phyloP scores from a whole-genome alignment of 1,140 invertebrate genomes.

The Drosophila leontia region DNA sequence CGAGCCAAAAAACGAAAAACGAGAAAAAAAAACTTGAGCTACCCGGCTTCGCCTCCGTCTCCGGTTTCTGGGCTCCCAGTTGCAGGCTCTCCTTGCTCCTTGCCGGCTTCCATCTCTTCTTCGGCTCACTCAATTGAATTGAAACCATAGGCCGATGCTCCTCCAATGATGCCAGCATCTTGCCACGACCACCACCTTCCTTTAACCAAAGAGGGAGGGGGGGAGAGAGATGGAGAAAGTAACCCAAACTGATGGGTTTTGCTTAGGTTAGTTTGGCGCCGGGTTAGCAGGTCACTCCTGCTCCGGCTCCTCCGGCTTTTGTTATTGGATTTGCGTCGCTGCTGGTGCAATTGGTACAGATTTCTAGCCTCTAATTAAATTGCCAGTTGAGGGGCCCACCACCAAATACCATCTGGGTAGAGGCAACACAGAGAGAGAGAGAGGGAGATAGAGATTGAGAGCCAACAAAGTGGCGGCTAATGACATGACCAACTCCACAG shows the following conservation, averaged over 20 bases:
- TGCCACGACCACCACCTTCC: conserved; percentile 1
- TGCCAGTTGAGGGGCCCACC: conserved; percentile 3
- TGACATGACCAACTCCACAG: conserved; percentile 17
- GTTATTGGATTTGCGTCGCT: conserved; percentile 39
- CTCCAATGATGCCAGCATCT: conserved; percentile 21
- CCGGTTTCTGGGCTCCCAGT: conserved; percentile 7
- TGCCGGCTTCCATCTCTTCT: neutral
- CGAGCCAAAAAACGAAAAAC: conserved; percentile 9
- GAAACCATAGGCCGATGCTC: conserved; percentile 44
- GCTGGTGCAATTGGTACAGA: conserved; percentile 29
- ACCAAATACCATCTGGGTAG: conserved; percentile 12
- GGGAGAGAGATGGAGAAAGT: no score
- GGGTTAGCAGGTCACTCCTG: conserved; percentile 5
- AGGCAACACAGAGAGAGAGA: neutral
- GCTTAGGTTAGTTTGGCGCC: conserved; percentile 7
- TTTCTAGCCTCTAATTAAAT: conserved; percentile 39
- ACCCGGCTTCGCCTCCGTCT: neutral
- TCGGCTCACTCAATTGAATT: conserved; percentile 54
- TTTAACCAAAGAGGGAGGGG: neutral
- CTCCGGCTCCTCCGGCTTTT: neutral
- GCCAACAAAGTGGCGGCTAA: conserved; percentile 22
- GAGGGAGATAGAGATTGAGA: neutral
- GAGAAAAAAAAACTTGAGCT: conserved; percentile 11
- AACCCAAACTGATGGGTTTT: conserved; percentile 9
- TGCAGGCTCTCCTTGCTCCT: no score